Percentiles rank a stretch among this genome's conserved stretches.
Conservation (phyloP, 2,113 vertebrate species). For the Ceyx margarethae region DNA sequence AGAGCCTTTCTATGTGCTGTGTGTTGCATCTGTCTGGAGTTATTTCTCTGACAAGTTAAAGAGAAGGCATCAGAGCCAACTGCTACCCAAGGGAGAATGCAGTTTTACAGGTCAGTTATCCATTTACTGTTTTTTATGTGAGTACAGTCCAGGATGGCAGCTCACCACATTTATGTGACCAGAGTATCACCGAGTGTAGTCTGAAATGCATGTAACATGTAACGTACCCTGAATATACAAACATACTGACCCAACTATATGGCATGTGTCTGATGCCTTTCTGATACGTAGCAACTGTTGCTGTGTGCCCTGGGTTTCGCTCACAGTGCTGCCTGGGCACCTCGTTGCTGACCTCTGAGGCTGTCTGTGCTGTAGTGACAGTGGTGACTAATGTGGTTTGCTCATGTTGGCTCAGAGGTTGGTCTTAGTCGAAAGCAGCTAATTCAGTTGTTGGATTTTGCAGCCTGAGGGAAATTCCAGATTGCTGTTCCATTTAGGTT, state of each 20-base stretch:
- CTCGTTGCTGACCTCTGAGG: not conserved
- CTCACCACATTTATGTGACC: not conserved
- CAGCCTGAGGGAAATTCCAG: not conserved
- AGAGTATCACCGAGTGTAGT: not conserved
- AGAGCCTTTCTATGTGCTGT: not conserved
- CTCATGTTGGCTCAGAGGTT: not conserved
- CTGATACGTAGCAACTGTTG: not conserved
- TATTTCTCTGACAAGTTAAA: slow-evolving; percentile 42
- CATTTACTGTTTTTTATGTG: not conserved
- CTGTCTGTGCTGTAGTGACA: not conserved
- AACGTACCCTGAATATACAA: not conserved
- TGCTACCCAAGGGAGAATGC: slow-evolving; percentile 15
- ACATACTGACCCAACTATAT: not conserved
- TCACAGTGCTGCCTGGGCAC: not conserved
- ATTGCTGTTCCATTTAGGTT: not conserved
- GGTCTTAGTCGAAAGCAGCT: not conserved
- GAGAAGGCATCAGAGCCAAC: slow-evolving; percentile 23
- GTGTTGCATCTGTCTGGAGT: not conserved
- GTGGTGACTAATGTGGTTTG: not conserved
- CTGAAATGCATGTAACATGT: not conserved
- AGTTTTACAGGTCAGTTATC: slow-evolving; percentile 57
- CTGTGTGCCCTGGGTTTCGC: not conserved
- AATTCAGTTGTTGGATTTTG: not conserved
- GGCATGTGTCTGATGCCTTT: not conserved
- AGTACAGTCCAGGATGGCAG: not conserved